A percentile compares a stretch with the other conserved stretches of the same genome.
These are phyloP conservation scores for Lottia scabra DNA, from an alignment of 2,888 invertebrate genomes.

Conservation along the genomic window DNA sequence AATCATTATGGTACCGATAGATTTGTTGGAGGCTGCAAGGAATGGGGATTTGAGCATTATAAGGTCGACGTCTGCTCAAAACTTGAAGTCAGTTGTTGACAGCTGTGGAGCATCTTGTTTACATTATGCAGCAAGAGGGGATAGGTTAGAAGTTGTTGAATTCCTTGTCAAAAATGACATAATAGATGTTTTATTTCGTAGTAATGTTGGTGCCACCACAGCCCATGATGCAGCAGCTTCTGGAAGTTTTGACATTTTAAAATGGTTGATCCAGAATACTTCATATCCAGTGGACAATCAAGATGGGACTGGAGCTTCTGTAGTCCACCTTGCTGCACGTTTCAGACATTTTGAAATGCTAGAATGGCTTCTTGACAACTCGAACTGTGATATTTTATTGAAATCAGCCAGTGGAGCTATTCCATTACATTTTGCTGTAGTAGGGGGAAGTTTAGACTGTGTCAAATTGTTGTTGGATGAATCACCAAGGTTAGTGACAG, in stretches of 20 bases:
- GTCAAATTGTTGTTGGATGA: slow-evolving; percentile 75
- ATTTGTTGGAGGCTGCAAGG: slow-evolving; percentile 40
- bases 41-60: slow-evolving; percentile 39
- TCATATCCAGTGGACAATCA: slow-evolving; percentile 57
- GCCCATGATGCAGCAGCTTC: slow-evolving; percentile 69
- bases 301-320: slow-evolving; percentile 66
- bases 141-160: slow-evolving; percentile 56
- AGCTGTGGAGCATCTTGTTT: slow-evolving; percentile 65
- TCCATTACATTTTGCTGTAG: slow-evolving; percentile 88
- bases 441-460: slow-evolving; percentile 87
- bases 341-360: slow-evolving; percentile 74
- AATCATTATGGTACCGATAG: slow-evolving; percentile 8
- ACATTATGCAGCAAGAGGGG: slow-evolving; percentile 68
- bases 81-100: slow-evolving; percentile 44
- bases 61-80: slow-evolving; percentile 17
- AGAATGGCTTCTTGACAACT: slow-evolving; percentile 75
- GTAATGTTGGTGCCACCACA: slow-evolving; percentile 65
- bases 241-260: slow-evolving; percentile 62
- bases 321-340: slow-evolving; percentile 67
- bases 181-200: slow-evolving; percentile 45
- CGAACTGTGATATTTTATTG: slow-evolving; percentile 73
- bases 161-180: slow-evolving; percentile 56
- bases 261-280: slow-evolving; percentile 62
- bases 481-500: slow-evolving; percentile 50
- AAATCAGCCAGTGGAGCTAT: slow-evolving; percentile 73